phyloP scores from a whole-genome alignment of 1,140 invertebrate genomes.

The Drosophila kikkawai region DNA sequence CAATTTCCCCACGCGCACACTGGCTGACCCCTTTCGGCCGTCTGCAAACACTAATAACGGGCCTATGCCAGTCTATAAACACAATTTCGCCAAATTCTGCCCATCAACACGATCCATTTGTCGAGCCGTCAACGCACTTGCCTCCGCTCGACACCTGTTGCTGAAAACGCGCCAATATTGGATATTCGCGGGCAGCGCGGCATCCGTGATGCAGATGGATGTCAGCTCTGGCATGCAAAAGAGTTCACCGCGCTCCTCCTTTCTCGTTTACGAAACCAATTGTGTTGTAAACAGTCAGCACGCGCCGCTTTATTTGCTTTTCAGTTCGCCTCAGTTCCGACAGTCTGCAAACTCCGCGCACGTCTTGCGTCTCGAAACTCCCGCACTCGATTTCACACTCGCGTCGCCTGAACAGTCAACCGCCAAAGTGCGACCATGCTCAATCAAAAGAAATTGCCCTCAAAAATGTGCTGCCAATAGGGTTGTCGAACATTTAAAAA shows the following conservation, averaged over 20 bases:
- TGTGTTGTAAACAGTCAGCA: constrained; percentile 59
- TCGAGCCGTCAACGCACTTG: constrained; percentile 18
- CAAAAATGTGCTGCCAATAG: not conserved
- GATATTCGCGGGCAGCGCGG: constrained; percentile 30
- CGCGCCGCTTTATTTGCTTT: constrained; percentile 63
- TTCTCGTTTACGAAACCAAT: constrained; percentile 22
- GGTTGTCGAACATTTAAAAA: too few species aligned
- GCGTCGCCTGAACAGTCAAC: constrained; percentile 8
- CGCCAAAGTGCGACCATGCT: constrained; percentile 4
- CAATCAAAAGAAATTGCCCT: not conserved
- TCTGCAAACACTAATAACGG: constrained; percentile 35
- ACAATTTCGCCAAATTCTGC: constrained; percentile 42
- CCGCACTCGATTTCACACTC: constrained; percentile 40
- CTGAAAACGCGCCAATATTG: constrained; percentile 44
- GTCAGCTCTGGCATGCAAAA: constrained; percentile 62
- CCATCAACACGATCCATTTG: constrained; percentile 36
- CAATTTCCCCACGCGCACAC: constrained; percentile 52
- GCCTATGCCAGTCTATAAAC: constrained; percentile 55
- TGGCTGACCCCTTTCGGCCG: constrained; percentile 40
- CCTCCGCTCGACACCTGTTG: constrained; percentile 65
- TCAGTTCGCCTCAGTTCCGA: constrained; percentile 36
- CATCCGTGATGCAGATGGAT: constrained; percentile 47
- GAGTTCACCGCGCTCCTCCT: constrained; percentile 18
- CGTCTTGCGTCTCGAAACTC: constrained; percentile 43
- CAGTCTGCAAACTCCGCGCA: constrained; percentile 25